phyloP scores from a whole-genome alignment of 2,888 invertebrate genomes.

The Caenorhabditis sp. region DNA sequence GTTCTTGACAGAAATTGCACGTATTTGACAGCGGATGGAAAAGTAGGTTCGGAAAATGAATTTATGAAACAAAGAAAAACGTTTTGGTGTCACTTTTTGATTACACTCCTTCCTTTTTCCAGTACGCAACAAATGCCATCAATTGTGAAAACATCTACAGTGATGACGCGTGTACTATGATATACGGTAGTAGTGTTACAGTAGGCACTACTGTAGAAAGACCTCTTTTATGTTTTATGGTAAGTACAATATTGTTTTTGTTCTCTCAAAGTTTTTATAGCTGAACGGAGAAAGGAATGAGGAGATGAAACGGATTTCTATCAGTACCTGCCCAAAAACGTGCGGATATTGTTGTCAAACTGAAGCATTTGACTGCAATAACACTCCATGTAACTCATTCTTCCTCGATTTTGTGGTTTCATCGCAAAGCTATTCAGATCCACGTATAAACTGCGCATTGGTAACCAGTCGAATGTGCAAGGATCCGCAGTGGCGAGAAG shows the following conservation, averaged over 20 bases:
- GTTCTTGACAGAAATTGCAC: constrained; percentile 50
- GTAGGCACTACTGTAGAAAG: constrained; percentile 35
- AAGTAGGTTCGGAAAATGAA: constrained; percentile 4
- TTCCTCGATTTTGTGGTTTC: background rate
- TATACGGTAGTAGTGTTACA: constrained; percentile 51
- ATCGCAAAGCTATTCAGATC: constrained; percentile 32
- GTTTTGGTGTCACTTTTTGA: no score
- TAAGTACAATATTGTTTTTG: background rate
- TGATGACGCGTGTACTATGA: constrained; percentile 56
- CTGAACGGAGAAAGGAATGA: constrained; percentile 51
- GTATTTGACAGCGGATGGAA: constrained; percentile 12
- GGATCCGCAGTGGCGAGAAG: constrained; percentile 58
- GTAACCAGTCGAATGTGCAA: constrained; percentile 58
- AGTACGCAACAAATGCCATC: constrained; percentile 56
- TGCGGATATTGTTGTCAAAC: constrained; percentile 62
- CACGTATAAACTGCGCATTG: constrained; percentile 51
- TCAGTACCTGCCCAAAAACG: constrained; percentile 58
- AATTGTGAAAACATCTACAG: constrained; percentile 61
- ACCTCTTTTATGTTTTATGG: constrained; percentile 50
- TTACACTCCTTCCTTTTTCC: background rate
- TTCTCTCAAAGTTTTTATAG: no score
- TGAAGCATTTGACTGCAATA: constrained; percentile 51
- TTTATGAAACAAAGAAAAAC: background rate
- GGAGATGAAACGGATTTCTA: constrained; percentile 49
- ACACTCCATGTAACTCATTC: constrained; percentile 44